Base-by-base conservation (phyloP, 2,888 invertebrate genomes). In the Temnothorax rugatulus region DNA sequence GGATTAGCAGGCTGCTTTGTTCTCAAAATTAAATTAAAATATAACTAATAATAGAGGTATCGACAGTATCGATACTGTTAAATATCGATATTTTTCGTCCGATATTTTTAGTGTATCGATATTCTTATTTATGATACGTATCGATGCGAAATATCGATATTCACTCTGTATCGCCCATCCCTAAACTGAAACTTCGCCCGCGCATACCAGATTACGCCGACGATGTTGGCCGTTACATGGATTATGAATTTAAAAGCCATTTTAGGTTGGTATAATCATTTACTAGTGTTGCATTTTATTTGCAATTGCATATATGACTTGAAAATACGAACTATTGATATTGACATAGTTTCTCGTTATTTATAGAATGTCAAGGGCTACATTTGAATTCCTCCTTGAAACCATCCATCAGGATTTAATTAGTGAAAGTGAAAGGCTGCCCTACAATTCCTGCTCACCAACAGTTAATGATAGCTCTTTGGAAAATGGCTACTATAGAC, bases 211-310 rank as follows among this genome's bases (percentile, higher is more conserved):
- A 34, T 61, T 61, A 61, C 3, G 21, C 29, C 18, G 13, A 61
- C 15, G 61, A 38, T 38, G 18, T 61, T 34, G 4, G 13, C 0
- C 34, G 61, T 61, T 61, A 61, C 5, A 61, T 15, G 61, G 38
- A 34, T 61, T 15, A 34, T 3, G 61, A 61, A 61, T 61, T 61
- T 61, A 61, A 61, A 61, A 61, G 61, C n/a, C 38, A 61, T 61
- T 61, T 61, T 34, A 61, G 38, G 18, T 61, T 61, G 18, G 34
- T 44, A 41, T 59, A 34, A 25, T 29, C 0, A 61, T 61, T 61
- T 61, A 34, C 0, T 34, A 61, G 11, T 34, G 34, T 61, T 61
- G 18, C 29, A 61, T 34, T 61, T 29, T 61, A 34, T 34, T 61
- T 61, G 15, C 11, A 15, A 61, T 34, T 15, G 8, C 18, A 61